Conservation (phyloP, 1,140 invertebrate genomes). For the Aphis craccivora region DNA sequence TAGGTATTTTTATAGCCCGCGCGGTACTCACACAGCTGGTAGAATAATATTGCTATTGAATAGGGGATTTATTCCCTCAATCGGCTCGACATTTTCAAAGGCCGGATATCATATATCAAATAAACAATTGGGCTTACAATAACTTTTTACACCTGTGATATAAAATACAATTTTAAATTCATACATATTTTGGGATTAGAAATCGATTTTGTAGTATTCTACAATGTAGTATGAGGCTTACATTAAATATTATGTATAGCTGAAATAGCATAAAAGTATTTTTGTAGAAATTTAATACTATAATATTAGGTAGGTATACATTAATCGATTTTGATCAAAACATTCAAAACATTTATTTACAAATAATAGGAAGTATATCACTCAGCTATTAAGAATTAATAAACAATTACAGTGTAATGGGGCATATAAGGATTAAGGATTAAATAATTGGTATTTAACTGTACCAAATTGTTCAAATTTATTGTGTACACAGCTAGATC, state of each 20-base stretch:
- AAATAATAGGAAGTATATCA: background rate
- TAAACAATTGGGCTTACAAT: constrained; percentile 34
- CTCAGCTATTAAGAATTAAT: background rate
- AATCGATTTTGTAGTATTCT: background rate
- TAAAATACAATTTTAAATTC: background rate
- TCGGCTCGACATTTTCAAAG: constrained; percentile 22
- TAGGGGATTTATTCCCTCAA: constrained; percentile 24
- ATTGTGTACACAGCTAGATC: background rate
- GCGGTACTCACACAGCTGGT: background rate
- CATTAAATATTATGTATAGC: background rate
- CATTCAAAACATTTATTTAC: background rate
- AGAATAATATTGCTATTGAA: constrained; percentile 5
- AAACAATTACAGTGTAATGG: background rate
- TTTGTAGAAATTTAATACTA: background rate
- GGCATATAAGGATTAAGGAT: background rate
- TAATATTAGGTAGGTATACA: background rate
- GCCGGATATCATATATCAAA: constrained; percentile 51
- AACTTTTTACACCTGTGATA: constrained; percentile 51
- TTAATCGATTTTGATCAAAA: too few relatives aligned
- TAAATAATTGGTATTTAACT: background rate
- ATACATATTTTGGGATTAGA: background rate
- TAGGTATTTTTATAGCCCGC: background rate
- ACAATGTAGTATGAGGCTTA: background rate
- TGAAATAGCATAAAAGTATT: background rate
- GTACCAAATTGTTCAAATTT: too few relatives aligned